Base-by-base conservation (phyloP, 2,888 invertebrate genomes). In the Diadegma fenestrale region DNA sequence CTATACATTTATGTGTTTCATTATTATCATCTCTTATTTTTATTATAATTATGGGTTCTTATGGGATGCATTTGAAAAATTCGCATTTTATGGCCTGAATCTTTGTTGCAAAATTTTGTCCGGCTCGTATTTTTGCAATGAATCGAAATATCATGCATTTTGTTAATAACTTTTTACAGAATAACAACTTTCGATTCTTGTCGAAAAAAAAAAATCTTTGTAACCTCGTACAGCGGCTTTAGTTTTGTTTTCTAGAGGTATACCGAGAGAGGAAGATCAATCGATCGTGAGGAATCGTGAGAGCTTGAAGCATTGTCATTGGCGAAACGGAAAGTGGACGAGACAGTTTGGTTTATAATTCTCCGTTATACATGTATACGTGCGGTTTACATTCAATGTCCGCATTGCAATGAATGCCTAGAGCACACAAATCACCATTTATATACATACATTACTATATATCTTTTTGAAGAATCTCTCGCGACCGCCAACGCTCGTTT, bases 281-380 rank as follows among this genome's bases (percentile, higher is more conserved):
- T 71, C 77, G 82, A 82, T 77, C 54, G 71, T 64, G 64, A 66
- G 76, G 71, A 66, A 72, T 72, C 77, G 82, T 82, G 82, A 51
- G 82, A 82, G 43, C 64, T 71, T 26, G 71, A 14, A 71, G 77
- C 63, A 58, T 75, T 76, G 81, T 82, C 77, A 82, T 45, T 77
- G 64, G 66, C 41, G 26, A 54, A 71, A 54, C 71, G 66, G 48
- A 71, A 43, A 77, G 22, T 68, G 33, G n/a, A 43, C 26, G 43
- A 41, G 73, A 61, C 51, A 69, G 63, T 45, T 75, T n/a, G 45
- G 10, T 14, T 58, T 58, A 58, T 58, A 58, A 58, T 26, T 58
- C 54, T 10, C 54, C 54, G 54, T 22, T 54, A n/a, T 43, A 14
- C 45, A 26, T 26, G 22, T 30, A 45, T 75, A 37, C 75, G 43